phyloP scores from a whole-genome alignment of 2,113 vertebrate genomes.

The Malurus melanocephalus region DNA sequence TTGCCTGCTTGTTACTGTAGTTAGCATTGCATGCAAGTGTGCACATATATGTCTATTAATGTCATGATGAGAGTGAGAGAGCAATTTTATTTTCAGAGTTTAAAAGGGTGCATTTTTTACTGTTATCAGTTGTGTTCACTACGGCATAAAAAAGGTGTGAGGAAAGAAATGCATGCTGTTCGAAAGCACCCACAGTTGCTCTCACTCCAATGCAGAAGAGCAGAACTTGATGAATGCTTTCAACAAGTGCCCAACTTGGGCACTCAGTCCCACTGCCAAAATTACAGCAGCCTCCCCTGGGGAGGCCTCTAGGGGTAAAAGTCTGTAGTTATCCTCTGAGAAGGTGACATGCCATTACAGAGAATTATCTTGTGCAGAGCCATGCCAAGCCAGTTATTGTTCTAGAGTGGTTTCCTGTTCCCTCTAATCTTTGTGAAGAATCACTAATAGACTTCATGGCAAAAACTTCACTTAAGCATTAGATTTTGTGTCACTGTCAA shows the following conservation, averaged over 20 bases:
- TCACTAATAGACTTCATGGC: not conserved
- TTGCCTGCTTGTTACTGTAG: not conserved
- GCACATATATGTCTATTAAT: not conserved
- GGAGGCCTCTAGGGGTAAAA: not conserved
- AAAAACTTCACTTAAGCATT: slow-evolving; percentile 11
- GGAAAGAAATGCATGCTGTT: not conserved
- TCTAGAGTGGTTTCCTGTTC: not conserved
- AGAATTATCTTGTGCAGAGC: not conserved
- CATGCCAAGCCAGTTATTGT: not conserved
- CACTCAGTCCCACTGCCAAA: not conserved
- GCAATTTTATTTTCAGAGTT: not conserved
- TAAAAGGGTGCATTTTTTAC: not conserved
- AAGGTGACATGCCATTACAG: not conserved
- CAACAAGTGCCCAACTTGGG: not conserved
- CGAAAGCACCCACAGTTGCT: not conserved
- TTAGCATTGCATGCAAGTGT: not conserved
- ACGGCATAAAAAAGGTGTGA: not conserved
- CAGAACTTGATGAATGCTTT: not conserved
- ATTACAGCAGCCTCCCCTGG: not conserved
- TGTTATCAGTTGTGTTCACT: not conserved
- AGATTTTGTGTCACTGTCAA: not conserved
- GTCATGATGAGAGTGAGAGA: not conserved
- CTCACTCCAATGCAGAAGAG: not conserved
- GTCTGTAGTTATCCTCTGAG: not conserved
- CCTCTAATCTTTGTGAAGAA: not conserved